These are phyloP conservation scores for Kuschelorhynchus macadamiae DNA, from an alignment of 2,888 invertebrate genomes.

Conservation along the genomic window DNA sequence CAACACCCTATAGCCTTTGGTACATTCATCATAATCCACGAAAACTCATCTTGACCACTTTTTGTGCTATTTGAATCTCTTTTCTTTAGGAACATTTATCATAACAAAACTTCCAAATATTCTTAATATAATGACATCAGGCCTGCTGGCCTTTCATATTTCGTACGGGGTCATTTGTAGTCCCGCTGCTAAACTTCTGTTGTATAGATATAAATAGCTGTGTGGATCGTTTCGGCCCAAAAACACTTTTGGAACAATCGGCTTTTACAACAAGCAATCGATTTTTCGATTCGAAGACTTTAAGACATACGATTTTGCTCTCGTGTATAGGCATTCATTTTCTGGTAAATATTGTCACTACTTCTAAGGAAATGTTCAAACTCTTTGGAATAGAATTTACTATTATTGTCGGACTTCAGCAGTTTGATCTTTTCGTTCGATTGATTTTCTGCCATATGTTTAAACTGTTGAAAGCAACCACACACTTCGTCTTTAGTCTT, in stretches of 20 bases:
- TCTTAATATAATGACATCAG: no score
- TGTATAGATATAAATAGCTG: constrained; percentile 52
- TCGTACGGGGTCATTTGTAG: constrained; percentile 43
- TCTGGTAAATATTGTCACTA: constrained; percentile 47
- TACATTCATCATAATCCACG: constrained; percentile 26
- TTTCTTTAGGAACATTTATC: constrained; percentile 31
- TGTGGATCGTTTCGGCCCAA: constrained; percentile 57
- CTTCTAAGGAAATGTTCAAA: constrained; percentile 22
- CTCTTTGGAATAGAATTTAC: no score
- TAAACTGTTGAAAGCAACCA: constrained; percentile 43
- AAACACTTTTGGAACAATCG: constrained; percentile 54
- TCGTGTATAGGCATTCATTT: constrained; percentile 46
- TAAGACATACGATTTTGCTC: constrained; percentile 53
- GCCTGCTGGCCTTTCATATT: constrained; percentile 51
- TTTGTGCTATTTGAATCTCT: constrained; percentile 57
- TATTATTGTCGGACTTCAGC: constrained; percentile 39
- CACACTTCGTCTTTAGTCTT: constrained; percentile 40
- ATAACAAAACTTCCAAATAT: no score
- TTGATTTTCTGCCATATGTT: constrained; percentile 45
- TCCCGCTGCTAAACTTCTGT: no score
- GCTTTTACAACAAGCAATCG: constrained; percentile 55
- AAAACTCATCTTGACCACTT: constrained; percentile 54
- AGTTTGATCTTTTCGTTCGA: constrained; percentile 34
- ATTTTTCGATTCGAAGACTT: no score
- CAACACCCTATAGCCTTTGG: no score